A percentile compares a stretch with the other conserved stretches of the same genome.
phyloP scores from a whole-genome alignment of 2,888 invertebrate species.

The Tridacna crocea region DNA sequence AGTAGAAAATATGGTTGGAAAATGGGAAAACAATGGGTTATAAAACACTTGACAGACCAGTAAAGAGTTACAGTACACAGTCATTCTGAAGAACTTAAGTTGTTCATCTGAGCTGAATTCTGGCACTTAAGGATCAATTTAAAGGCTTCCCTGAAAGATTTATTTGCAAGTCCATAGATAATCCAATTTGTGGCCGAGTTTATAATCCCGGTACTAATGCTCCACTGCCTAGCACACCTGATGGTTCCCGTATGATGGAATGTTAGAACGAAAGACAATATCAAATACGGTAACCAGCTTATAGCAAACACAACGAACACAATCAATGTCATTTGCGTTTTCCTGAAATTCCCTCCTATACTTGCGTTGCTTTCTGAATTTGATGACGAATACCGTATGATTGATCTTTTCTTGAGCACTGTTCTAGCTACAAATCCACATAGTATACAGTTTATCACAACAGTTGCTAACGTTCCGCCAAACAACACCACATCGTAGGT shows the following conservation, averaged over 20 bases:
- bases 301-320: constrained; percentile 47
- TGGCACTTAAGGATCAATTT: constrained; percentile 28
- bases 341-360: constrained; percentile 26
- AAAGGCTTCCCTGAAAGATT: constrained; percentile 49
- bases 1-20: too few relatives aligned
- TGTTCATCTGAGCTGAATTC: constrained; percentile 20
- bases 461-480: constrained; percentile 35
- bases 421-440: constrained; percentile 41
- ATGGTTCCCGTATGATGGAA: constrained; percentile 23
- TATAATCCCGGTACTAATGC: constrained; percentile 39
- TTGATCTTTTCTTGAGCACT: constrained; percentile 21
- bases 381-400: constrained; percentile 27
- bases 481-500: constrained; percentile 44
- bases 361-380: constrained; percentile 21
- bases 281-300: constrained; percentile 48
- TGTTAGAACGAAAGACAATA: constrained; percentile 28
- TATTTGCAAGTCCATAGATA: constrained; percentile 54
- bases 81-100: background rate
- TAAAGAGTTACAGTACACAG: too few relatives aligned
- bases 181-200: constrained; percentile 58
- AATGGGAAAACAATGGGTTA: too few relatives aligned
- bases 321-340: constrained; percentile 48
- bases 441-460: constrained; percentile 43
- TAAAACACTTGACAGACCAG: too few relatives aligned
- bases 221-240: constrained; percentile 42